Evolutionary conservation across 92 coral and sea anemone species (phyloP).

Genomic region (Parazoanthus atlanticus): DNA sequence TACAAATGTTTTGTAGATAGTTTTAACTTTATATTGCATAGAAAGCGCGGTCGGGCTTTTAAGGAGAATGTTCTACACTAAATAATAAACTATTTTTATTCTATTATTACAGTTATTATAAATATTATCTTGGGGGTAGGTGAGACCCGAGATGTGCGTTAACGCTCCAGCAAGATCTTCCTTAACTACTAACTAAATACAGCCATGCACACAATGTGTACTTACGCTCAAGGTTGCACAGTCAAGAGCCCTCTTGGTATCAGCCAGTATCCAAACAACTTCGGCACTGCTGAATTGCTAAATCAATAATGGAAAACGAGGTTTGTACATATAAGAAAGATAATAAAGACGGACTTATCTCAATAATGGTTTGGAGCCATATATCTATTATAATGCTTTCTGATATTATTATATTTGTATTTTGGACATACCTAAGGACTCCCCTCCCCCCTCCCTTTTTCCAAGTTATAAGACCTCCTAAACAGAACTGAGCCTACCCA

Average conservation of each 20-base stretch:
- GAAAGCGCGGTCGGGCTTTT: too few relatives aligned
- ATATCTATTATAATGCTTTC: not conserved
- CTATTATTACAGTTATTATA: too few relatives aligned
- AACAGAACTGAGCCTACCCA: too few relatives aligned
- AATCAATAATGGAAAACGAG: not conserved
- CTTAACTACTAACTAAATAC: not conserved
- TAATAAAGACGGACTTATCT: not conserved
- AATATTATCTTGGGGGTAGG: too few relatives aligned
- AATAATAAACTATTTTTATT: too few relatives aligned
- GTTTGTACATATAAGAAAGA: not conserved
- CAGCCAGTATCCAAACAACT: constrained; percentile 15
- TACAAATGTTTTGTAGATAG: too few relatives aligned
- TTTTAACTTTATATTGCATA: too few relatives aligned
- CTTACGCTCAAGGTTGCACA: constrained; percentile 19
- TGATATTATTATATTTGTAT: not conserved
- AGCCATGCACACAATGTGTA: not conserved
- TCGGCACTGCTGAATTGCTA: constrained; percentile 14
- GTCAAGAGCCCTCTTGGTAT: constrained; percentile 3
- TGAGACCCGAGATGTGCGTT: not conserved
- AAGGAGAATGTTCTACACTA: too few relatives aligned
- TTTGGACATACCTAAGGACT: too few relatives aligned
- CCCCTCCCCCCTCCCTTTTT: too few relatives aligned
- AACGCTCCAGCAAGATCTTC: not conserved
- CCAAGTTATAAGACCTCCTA: too few relatives aligned
- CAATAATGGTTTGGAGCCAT: not conserved